phyloP scores from a whole-genome alignment of 2,888 invertebrate genomes.

The Masnerella sp. region DNA sequence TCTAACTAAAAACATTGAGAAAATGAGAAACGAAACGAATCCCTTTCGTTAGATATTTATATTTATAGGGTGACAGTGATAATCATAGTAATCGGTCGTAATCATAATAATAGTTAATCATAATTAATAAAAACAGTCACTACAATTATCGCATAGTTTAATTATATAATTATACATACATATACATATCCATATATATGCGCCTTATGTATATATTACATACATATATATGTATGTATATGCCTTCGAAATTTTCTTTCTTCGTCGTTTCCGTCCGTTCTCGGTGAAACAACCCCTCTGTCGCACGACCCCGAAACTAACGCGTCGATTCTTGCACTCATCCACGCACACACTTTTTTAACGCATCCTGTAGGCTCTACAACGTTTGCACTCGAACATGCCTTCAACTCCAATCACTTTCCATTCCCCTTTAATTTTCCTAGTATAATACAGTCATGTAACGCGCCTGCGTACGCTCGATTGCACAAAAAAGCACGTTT shows the following conservation, averaged over 20 bases:
- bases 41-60: conserved; percentile 64
- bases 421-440: conserved; percentile 65
- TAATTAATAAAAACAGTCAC: conserved; percentile 68
- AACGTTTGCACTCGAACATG: conserved; percentile 29
- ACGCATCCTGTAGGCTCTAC: conserved; percentile 44
- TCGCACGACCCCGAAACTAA: conserved; percentile 35
- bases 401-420: conserved; percentile 6
- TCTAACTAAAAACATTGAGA: conserved; percentile 69
- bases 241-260: conserved; percentile 52
- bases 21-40: conserved; percentile 68
- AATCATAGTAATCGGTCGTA: conserved; percentile 78
- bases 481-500: background rate
- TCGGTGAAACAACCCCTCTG: conserved; percentile 32
- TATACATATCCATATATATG: conserved; percentile 72
- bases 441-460: conserved; percentile 73
- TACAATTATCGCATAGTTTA: conserved; percentile 71
- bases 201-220: conserved; percentile 70
- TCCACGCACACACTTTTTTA: conserved; percentile 43
- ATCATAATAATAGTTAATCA: conserved; percentile 80
- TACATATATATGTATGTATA: conserved; percentile 72
- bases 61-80: conserved; percentile 70
- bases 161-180: conserved; percentile 74
- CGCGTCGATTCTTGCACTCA: conserved; percentile 49
- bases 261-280: conserved; percentile 40
- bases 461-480: conserved; percentile 31